Conservation (phyloP, 2,888 invertebrate genomes). For the Sepiola atlantica region DNA sequence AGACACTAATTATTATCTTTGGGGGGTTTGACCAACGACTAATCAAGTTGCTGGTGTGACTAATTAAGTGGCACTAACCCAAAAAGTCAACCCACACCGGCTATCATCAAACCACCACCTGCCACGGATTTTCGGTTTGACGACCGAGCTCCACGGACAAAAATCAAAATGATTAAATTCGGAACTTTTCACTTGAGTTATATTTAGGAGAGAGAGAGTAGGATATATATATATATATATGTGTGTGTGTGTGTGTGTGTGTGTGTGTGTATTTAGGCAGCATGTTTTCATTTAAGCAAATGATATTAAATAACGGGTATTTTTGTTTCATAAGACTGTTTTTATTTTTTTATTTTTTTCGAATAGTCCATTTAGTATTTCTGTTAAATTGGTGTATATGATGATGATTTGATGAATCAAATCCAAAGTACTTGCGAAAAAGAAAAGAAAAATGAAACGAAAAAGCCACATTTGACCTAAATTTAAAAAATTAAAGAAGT, state of each 20-base stretch:
- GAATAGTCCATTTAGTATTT: too few relatives aligned
- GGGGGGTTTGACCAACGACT: neutral
- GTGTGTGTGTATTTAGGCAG: neutral
- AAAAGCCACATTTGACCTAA: too few relatives aligned
- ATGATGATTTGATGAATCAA: too few relatives aligned
- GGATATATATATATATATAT: neutral
- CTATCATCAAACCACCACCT: neutral
- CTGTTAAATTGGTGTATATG: too few relatives aligned
- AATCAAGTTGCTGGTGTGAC: conserved; percentile 2
- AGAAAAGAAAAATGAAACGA: too few relatives aligned
- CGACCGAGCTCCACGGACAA: neutral
- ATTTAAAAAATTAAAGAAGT: too few relatives aligned
- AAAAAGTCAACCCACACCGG: neutral
- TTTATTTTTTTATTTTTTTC: too few relatives aligned
- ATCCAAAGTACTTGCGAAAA: too few relatives aligned
- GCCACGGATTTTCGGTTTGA: neutral
- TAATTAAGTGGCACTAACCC: conserved; percentile 8
- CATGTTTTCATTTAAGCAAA: too few relatives aligned
- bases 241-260: neutral
- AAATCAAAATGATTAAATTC: neutral
- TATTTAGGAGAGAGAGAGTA: neutral
- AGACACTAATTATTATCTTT: neutral
- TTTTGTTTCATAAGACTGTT: too few relatives aligned
- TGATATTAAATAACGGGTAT: too few relatives aligned
- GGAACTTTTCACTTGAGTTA: neutral